Evolutionary conservation across 1,140 invertebrate genomes (phyloP).

Genomic region (Oreohelix idahoensis): DNA sequence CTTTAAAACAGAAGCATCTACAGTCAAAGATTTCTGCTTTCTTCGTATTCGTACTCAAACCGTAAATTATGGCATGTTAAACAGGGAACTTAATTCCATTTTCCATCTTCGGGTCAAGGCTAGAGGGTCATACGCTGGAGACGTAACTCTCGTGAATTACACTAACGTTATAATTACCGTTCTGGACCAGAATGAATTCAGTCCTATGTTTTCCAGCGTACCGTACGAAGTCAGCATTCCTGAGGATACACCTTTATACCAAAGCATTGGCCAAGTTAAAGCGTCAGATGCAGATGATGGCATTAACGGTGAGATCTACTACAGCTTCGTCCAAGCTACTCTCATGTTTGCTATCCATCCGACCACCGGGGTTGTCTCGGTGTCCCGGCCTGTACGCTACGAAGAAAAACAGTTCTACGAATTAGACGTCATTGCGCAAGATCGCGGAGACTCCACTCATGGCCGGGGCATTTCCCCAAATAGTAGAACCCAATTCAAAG

Average conservation of each 20-base stretch:
- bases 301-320: slow-evolving; percentile 95
- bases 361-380: slow-evolving; percentile 88
- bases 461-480: slow-evolving; percentile 70
- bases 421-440: slow-evolving; percentile 85
- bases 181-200: slow-evolving; percentile 91
- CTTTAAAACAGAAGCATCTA: slow-evolving; percentile 90
- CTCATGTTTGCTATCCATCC: slow-evolving; percentile 93
- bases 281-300: slow-evolving; percentile 96
- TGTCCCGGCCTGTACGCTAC: slow-evolving; percentile 82
- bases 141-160: slow-evolving; percentile 78
- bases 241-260: slow-evolving; percentile 89
- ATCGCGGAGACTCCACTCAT: slow-evolving; percentile 81
- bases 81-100: slow-evolving; percentile 89
- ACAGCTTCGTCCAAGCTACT: slow-evolving; percentile 88
- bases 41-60: slow-evolving; percentile 88
- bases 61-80: slow-evolving; percentile 87
- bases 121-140: slow-evolving; percentile 75
- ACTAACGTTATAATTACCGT: slow-evolving; percentile 85
- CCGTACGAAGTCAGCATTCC: slow-evolving; percentile 89
- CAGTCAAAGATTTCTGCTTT: slow-evolving; percentile 95
- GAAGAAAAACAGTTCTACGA: slow-evolving; percentile 75
- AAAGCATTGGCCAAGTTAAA: slow-evolving; percentile 74
- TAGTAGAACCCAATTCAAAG: slow-evolving; percentile 82
- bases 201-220: slow-evolving; percentile 90
- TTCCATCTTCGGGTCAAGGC: slow-evolving; percentile 88